Conservation (phyloP, 2,797 vertebrate species). For the Fistularia commersonii region DNA sequence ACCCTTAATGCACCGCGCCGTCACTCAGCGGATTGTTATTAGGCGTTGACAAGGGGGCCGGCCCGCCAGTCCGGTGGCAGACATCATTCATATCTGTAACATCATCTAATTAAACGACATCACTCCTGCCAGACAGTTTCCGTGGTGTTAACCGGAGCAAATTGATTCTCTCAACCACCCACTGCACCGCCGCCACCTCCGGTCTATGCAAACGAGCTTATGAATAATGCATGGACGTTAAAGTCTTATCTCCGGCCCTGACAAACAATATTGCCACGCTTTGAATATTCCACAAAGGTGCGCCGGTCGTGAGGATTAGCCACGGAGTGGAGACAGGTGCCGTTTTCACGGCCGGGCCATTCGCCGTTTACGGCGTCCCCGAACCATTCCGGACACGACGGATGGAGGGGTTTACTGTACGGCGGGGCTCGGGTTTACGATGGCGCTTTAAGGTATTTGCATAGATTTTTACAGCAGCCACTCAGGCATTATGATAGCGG, state of each 20-base stretch:
- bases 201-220: conserved; percentile 42
- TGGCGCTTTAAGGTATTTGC: conserved; percentile 45
- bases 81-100: conserved; percentile 66
- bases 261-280: conserved; percentile 64
- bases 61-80: conserved; percentile 49
- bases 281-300: conserved; percentile 65
- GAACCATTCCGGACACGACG: conserved; percentile 26
- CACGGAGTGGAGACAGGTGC: conserved; percentile 41
- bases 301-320: conserved; percentile 46
- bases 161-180: conserved; percentile 52
- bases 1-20: conserved; percentile 53
- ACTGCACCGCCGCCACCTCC: not conserved
- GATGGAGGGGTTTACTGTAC: conserved; percentile 42
- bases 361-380: conserved; percentile 35
- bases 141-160: conserved; percentile 58
- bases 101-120: conserved; percentile 73
- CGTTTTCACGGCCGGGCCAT: conserved; percentile 34
- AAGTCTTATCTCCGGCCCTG: conserved; percentile 64
- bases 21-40: conserved; percentile 46
- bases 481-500: conserved; percentile 39
- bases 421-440: conserved; percentile 28
- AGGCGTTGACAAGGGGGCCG: conserved; percentile 31
- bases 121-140: conserved; percentile 59
- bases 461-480: conserved; percentile 46
- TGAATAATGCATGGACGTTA: conserved; percentile 73